Evolutionary conservation across 2,797 vertebrate genomes (phyloP).

Genomic region (Hozukius guyotensis): DNA sequence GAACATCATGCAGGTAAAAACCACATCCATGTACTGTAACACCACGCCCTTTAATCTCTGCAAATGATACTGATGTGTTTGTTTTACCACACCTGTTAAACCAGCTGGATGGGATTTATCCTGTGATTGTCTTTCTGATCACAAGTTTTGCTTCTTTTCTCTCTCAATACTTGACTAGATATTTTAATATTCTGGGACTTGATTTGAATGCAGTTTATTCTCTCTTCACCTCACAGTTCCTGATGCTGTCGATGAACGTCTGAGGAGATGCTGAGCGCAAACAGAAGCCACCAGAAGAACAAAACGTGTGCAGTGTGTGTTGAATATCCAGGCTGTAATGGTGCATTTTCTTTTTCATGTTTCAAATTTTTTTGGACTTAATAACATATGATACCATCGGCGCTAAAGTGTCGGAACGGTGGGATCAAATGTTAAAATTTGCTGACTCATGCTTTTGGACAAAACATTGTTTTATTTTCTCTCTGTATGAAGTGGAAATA

Average conservation of each 20-base stretch:
- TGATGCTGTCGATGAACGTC: constrained; percentile 83
- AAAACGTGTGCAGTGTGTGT: neutral
- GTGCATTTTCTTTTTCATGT: neutral
- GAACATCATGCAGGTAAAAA: constrained; percentile 82
- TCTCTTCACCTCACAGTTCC: constrained; percentile 71
- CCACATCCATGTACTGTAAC: rapidly evolving
- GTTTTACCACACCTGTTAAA: neutral
- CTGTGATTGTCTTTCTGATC: neutral
- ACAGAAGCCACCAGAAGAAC: constrained; percentile 35
- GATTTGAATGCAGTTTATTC: neutral
- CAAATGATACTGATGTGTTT: neutral
- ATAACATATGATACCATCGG: constrained; percentile 16
- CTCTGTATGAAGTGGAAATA: constrained; percentile 25
- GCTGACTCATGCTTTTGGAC: neutral
- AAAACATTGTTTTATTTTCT: constrained; percentile 26
- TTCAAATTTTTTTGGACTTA: constrained; percentile 2
- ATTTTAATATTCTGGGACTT: neutral
- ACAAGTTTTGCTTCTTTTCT: neutral
- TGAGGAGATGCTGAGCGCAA: constrained; percentile 54
- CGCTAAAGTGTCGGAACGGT: neutral
- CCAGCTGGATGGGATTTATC: neutral
- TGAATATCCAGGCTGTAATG: neutral
- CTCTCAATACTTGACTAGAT: neutral
- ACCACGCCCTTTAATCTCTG: neutral
- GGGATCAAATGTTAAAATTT: neutral